Evolutionary conservation across 1,140 invertebrate genomes (phyloP).

Genomic region (Zaprionus africanus): DNA sequence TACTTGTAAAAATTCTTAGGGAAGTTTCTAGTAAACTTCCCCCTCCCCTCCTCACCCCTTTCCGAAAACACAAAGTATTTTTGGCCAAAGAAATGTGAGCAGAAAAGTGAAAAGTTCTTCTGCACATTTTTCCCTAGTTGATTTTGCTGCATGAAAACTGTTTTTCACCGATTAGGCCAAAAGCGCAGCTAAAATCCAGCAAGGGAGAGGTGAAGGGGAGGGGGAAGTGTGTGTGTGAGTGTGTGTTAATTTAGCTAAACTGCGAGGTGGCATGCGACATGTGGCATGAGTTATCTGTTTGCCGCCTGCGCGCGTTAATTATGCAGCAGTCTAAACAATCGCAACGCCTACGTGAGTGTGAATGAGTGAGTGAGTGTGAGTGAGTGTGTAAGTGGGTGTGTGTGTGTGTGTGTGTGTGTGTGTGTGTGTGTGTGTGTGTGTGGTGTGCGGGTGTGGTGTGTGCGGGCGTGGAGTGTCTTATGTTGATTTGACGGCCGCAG

Average conservation of each 20-base stretch:
- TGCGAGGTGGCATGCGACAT: not conserved
- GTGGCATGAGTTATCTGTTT: slow-evolving; percentile 8
- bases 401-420: not conserved
- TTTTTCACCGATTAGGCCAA: not conserved
- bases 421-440: not conserved
- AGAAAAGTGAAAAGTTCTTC: not conserved
- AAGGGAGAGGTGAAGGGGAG: not conserved
- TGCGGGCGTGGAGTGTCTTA: not conserved
- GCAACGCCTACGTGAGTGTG: not conserved
- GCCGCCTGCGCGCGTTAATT: slow-evolving; percentile 5
- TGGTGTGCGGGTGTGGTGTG: not conserved
- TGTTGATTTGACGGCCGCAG: slow-evolving; percentile 52
- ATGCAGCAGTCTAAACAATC: not conserved
- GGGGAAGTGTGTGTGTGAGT: not conserved
- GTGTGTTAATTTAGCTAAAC: slow-evolving; percentile 8
- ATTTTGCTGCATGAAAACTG: not conserved
- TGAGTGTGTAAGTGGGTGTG: not conserved
- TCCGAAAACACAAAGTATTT: not conserved
- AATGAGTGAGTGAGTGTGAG: not conserved
- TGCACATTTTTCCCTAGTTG: not conserved
- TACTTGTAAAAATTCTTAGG: not conserved
- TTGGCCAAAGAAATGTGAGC: not conserved
- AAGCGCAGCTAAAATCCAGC: not conserved
- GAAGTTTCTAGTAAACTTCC: not conserved
- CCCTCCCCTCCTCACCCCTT: no score